A percentile compares a stretch with the other conserved stretches of the same genome.
phyloP scores from a whole-genome alignment of 1,140 invertebrate genomes.

The Lepidotrigona ventralis region DNA sequence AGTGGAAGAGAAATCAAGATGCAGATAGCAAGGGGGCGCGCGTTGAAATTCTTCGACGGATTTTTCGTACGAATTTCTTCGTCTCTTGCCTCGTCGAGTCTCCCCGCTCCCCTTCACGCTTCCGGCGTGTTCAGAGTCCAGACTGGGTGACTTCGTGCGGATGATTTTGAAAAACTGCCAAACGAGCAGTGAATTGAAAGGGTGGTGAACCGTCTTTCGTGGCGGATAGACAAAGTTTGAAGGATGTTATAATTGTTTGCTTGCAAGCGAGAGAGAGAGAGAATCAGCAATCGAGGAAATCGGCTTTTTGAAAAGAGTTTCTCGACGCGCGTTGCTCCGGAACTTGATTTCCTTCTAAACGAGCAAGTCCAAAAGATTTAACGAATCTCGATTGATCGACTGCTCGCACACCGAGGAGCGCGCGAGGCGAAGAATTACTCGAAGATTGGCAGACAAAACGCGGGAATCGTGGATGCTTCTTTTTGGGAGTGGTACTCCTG shows the following conservation, averaged over 20 bases:
- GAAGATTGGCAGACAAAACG: too few species aligned
- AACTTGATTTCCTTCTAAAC: too few species aligned
- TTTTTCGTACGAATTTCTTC: constrained; percentile 13
- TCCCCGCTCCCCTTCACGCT: background rate
- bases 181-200: background rate
- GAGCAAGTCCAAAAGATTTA: too few species aligned
- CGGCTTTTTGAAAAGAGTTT: too few species aligned
- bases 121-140: background rate
- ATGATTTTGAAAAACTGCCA: constrained; percentile 19
- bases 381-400: background rate
- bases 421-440: too few species aligned
- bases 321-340: too few species aligned
- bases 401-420: too few species aligned
- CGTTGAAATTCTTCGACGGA: constrained; percentile 36
- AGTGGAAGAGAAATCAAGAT: constrained; percentile 32
- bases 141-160: background rate
- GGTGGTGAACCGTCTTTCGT: background rate
- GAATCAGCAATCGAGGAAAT: background rate
- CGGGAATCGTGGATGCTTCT: background rate
- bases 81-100: background rate
- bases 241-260: background rate
- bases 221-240: background rate
- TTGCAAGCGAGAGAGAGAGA: background rate
- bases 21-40: constrained; percentile 29
- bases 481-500: background rate